Percentiles rank a stretch among this genome's conserved stretches.
These are phyloP conservation scores for Anadara kagoshimensis DNA, from an alignment of 1,140 invertebrate genomes.

Conservation along the genomic window DNA sequence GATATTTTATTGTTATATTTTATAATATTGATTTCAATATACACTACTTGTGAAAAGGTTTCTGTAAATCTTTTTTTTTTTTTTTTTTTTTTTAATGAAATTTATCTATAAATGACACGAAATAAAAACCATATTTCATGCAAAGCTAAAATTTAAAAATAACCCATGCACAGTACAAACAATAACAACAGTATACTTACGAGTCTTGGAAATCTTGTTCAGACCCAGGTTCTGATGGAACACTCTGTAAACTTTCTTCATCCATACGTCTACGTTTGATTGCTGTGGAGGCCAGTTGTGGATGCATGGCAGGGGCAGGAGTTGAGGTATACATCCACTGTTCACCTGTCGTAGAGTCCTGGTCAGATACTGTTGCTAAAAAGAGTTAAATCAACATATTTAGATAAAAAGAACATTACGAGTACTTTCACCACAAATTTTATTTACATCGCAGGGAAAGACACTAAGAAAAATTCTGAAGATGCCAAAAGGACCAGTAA, in stretches of 20 bases:
- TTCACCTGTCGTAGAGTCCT: conserved; percentile 44
- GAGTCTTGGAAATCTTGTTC: conserved; percentile 66
- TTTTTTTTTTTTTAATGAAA: too few species aligned
- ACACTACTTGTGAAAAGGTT: too few species aligned
- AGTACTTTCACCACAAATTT: neutral
- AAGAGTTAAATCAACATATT: conserved; percentile 6
- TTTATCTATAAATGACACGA: neutral
- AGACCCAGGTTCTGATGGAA: conserved; percentile 66
- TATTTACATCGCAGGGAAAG: neutral
- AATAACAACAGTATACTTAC: conserved; percentile 50
- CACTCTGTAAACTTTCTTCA: conserved; percentile 53
- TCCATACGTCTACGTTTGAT: conserved; percentile 57
- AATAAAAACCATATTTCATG: neutral
- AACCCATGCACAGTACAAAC: neutral
- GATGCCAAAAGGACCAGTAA: too few species aligned
- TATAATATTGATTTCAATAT: too few species aligned
- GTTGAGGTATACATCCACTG: conserved; percentile 42
- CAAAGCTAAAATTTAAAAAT: conserved; percentile 13
- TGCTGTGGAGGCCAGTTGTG: conserved; percentile 56
- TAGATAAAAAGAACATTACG: too few species aligned
- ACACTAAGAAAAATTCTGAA: too few species aligned
- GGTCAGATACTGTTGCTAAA: conserved; percentile 40
- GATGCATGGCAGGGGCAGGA: conserved; percentile 74
- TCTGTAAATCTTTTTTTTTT: too few species aligned
- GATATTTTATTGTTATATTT: too few species aligned